phyloP scores from a whole-genome alignment of 2,113 vertebrate genomes.

The Gavia stellata region DNA sequence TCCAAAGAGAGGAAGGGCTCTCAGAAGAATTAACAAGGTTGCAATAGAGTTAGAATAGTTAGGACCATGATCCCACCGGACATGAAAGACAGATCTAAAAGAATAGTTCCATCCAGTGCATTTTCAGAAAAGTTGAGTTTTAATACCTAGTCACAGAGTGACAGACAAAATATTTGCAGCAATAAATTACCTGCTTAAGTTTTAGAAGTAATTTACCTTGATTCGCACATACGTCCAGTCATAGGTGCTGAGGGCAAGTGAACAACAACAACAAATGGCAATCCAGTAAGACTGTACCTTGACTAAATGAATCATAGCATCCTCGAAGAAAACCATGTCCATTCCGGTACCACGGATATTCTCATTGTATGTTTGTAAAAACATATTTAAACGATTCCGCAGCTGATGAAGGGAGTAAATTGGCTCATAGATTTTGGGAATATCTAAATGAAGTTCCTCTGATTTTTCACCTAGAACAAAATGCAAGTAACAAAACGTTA shows the following conservation, averaged over 20 bases:
- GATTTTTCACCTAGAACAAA: slow-evolving; percentile 79
- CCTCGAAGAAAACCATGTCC: slow-evolving; percentile 94
- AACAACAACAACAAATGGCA: background rate
- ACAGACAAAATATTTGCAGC: background rate
- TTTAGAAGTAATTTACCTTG: background rate
- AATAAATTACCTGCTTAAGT: background rate
- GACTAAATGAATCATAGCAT: slow-evolving; percentile 91
- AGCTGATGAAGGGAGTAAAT: slow-evolving; percentile 81
- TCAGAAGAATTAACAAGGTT: background rate
- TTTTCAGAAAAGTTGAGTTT: background rate
- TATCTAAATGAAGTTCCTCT: slow-evolving; percentile 77
- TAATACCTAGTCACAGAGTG: background rate
- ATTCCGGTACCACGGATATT: slow-evolving; percentile 83
- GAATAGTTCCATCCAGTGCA: background rate
- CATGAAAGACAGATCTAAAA: background rate
- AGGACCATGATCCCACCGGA: background rate
- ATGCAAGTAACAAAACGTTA: background rate
- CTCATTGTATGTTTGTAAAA: slow-evolving; percentile 85
- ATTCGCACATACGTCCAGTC: background rate
- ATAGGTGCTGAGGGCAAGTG: background rate
- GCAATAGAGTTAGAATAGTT: background rate
- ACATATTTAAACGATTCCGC: slow-evolving; percentile 81
- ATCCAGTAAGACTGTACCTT: slow-evolving; percentile 79
- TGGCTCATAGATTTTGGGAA: slow-evolving; percentile 90
- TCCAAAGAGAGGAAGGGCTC: background rate